phyloP scores from a whole-genome alignment of 2,797 vertebrate species.

The Lophius americanus region DNA sequence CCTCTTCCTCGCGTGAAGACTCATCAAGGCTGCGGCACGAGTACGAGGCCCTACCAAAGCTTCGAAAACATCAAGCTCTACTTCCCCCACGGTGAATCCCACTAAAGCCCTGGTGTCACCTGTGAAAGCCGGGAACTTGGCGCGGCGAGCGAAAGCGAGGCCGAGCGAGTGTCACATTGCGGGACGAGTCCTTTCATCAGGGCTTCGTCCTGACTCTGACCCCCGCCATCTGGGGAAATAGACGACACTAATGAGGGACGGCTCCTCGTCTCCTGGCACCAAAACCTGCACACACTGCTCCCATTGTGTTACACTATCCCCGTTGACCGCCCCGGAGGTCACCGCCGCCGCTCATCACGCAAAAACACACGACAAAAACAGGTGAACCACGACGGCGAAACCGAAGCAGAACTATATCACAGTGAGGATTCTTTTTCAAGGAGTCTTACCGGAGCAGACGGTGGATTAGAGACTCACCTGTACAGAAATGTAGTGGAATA shows the following conservation, averaged over 20 bases:
- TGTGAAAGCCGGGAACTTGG: slow-evolving; percentile 65
- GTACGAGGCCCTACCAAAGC: slow-evolving; percentile 22
- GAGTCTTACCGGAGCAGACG: slow-evolving; percentile 15
- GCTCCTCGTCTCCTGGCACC: slow-evolving; percentile 74
- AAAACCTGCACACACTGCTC: slow-evolving; percentile 74
- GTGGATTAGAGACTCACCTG: slow-evolving; percentile 12
- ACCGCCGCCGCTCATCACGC: slow-evolving; percentile 55
- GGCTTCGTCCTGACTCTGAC: slow-evolving; percentile 73
- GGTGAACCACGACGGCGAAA: slow-evolving; percentile 28
- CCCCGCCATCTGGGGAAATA: slow-evolving; percentile 83
- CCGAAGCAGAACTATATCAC: slow-evolving; percentile 6
- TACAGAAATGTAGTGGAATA: slow-evolving; percentile 7
- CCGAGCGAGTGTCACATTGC: slow-evolving; percentile 71
- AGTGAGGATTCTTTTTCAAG: slow-evolving; percentile 6
- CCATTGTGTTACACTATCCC: slow-evolving; percentile 77
- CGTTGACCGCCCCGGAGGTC: slow-evolving; percentile 50
- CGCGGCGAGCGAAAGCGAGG: slow-evolving; percentile 40
- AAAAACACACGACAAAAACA: slow-evolving; percentile 58
- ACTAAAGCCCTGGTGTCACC: slow-evolving; percentile 71
- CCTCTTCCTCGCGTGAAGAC: slow-evolving; percentile 31
- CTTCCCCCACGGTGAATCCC: slow-evolving; percentile 56
- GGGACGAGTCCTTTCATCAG: slow-evolving; percentile 78
- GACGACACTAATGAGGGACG: slow-evolving; percentile 84
- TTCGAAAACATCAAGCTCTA: slow-evolving; percentile 53
- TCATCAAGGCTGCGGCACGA: slow-evolving; percentile 59